A percentile compares a stretch with the other conserved stretches of the same genome.
These are phyloP conservation scores for Odocoileus hemionus DNA, from an alignment of 2,113 vertebrate species.

Conservation along the genomic window DNA sequence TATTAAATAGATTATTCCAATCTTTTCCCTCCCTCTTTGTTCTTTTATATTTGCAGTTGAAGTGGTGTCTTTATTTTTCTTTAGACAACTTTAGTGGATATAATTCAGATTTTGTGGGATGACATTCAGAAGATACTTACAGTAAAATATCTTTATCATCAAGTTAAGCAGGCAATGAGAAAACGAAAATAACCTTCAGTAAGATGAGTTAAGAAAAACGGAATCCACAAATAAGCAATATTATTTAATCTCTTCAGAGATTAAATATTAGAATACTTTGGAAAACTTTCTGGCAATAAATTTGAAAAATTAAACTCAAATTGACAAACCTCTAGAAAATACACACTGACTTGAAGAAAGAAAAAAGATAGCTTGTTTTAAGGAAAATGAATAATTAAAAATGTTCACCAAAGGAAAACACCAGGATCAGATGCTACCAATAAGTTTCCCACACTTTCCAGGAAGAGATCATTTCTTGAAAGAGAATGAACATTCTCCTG, in stretches of 20 bases:
- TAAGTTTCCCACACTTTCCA: not conserved
- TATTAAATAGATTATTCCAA: not conserved
- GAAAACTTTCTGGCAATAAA: not conserved
- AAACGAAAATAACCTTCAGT: not conserved
- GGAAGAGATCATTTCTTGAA: not conserved
- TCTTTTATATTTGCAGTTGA: not conserved
- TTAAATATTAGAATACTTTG: not conserved
- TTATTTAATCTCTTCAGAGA: not conserved
- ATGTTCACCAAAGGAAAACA: not conserved
- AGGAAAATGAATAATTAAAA: constrained; percentile 11
- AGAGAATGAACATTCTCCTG: not conserved
- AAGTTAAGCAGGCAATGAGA: constrained; percentile 13
- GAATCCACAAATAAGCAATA: not conserved
- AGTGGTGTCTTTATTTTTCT: not conserved
- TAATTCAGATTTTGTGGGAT: not conserved
- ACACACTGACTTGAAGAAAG: not conserved
- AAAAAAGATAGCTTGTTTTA: not conserved
- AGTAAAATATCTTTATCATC: constrained; percentile 46
- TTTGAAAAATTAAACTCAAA: not conserved
- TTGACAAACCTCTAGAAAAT: not conserved
- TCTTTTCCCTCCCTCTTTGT: not conserved
- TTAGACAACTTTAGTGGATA: not conserved
- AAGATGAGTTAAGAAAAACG: not conserved
- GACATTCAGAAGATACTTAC: not conserved
- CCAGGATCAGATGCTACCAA: not conserved